A percentile compares a stretch with the other conserved stretches of the same genome.
These are phyloP conservation scores for Choloepus hoffmanni DNA, from an alignment of 2,113 vertebrate species.

Conservation along the genomic window DNA sequence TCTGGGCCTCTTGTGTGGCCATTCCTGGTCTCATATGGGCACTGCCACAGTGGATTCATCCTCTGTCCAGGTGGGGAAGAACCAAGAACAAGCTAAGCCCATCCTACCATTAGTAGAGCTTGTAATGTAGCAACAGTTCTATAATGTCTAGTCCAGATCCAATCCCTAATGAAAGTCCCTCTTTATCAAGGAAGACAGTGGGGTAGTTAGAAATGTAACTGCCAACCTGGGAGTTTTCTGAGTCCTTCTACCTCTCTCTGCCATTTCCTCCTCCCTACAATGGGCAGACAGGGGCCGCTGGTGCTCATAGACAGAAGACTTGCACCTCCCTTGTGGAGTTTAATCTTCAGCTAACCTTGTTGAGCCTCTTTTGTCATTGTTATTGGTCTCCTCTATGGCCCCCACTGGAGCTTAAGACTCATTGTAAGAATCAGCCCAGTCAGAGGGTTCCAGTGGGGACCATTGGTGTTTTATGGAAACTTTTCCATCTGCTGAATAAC, in stretches of 20 bases:
- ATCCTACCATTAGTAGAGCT: background rate
- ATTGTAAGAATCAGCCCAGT: background rate
- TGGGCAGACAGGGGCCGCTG: background rate
- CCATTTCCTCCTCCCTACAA: background rate
- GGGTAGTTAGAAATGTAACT: background rate
- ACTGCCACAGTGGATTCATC: too few relatives aligned
- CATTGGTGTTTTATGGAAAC: slow-evolving; percentile 44
- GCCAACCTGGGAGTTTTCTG: background rate
- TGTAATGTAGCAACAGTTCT: background rate
- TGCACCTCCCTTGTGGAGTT: background rate
- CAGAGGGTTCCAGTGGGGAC: slow-evolving; percentile 48
- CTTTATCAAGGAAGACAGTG: background rate
- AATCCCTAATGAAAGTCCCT: background rate
- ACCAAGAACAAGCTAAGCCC: background rate
- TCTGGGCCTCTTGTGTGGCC: background rate
- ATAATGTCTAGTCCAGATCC: background rate
- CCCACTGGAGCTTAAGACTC: background rate
- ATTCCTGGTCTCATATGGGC: background rate
- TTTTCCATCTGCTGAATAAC: slow-evolving; percentile 62
- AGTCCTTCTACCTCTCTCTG: background rate
- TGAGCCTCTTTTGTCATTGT: slow-evolving; percentile 22
- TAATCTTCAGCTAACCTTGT: slow-evolving; percentile 39
- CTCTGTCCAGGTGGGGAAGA: background rate
- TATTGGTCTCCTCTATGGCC: background rate
- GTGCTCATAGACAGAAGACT: background rate